These are phyloP conservation scores for Stigmatopora argus DNA, from an alignment of 2,113 vertebrate species.

Conservation along the genomic window DNA sequence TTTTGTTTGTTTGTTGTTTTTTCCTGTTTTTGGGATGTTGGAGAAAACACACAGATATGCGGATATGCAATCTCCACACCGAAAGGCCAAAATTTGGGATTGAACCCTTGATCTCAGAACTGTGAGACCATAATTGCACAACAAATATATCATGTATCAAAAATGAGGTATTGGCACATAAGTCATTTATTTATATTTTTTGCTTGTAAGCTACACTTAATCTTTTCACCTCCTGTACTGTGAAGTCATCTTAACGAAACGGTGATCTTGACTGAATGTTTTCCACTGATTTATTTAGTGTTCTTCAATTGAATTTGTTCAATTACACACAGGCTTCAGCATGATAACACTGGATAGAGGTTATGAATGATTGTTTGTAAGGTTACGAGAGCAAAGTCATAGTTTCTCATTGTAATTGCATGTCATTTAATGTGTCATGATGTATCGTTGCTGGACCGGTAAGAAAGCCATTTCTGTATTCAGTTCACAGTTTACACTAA, in stretches of 20 bases:
- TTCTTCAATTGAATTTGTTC: slow-evolving; percentile 18
- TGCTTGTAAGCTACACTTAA: background rate
- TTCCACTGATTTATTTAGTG: slow-evolving; percentile 23
- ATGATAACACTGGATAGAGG: slow-evolving; percentile 13
- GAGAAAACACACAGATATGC: too few relatives aligned
- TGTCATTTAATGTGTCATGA: slow-evolving; percentile 19
- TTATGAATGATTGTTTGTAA: slow-evolving; percentile 8
- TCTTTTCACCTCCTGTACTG: background rate
- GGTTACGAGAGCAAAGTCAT: slow-evolving; percentile 20
- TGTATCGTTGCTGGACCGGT: slow-evolving; percentile 36
- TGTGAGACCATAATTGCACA: too few relatives aligned
- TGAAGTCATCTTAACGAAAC: slow-evolving; percentile 6
- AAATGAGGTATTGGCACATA: background rate
- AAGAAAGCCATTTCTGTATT: slow-evolving; percentile 44
- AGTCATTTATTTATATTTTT: background rate
- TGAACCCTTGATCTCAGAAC: too few relatives aligned
- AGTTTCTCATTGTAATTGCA: slow-evolving; percentile 41
- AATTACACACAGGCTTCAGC: background rate
- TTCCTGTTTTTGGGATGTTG: too few relatives aligned
- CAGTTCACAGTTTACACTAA: slow-evolving; percentile 47
- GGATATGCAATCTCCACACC: too few relatives aligned
- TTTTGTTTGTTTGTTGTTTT: too few relatives aligned
- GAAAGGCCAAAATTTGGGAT: too few relatives aligned
- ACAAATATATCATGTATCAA: background rate
- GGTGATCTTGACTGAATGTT: slow-evolving; percentile 9